Evolutionary conservation across 2,113 vertebrate species (phyloP).

Genomic region (Poeciliopsis retropinna): DNA sequence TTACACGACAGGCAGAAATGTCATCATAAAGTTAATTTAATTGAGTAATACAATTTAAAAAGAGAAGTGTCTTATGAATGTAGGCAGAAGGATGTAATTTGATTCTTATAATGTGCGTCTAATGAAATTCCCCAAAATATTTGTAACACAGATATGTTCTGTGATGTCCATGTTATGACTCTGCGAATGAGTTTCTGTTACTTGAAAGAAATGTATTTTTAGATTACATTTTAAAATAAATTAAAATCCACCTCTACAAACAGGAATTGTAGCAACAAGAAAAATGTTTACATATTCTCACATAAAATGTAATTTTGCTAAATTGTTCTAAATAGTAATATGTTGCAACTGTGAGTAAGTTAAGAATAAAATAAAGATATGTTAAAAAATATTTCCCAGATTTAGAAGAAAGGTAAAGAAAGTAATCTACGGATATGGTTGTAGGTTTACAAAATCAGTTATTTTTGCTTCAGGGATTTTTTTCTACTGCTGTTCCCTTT

Average conservation of each 20-base stretch:
- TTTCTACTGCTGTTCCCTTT: conserved; percentile 9
- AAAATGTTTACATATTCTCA: no score
- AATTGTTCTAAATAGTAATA: not conserved
- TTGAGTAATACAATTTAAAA: not conserved
- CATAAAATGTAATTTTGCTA: no score
- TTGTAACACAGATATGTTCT: no score
- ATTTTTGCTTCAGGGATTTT: not conserved
- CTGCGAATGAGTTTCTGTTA: not conserved
- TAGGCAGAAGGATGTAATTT: not conserved
- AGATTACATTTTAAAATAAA: not conserved
- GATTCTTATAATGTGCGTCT: no score
- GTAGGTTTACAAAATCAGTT: not conserved
- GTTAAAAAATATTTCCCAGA: not conserved
- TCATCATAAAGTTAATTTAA: not conserved
- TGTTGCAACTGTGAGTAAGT: no score
- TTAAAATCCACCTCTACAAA: not conserved
- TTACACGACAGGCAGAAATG: not conserved
- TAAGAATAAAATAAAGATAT: no score
- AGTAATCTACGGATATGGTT: not conserved
- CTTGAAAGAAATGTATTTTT: no score
- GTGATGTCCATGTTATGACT: not conserved
- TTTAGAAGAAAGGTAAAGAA: not conserved
- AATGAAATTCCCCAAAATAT: no score
- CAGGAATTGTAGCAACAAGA: no score
- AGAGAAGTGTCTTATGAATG: not conserved